phyloP scores from a whole-genome alignment of 2,113 vertebrate species.

The Ictidomys tridecemlineatus region DNA sequence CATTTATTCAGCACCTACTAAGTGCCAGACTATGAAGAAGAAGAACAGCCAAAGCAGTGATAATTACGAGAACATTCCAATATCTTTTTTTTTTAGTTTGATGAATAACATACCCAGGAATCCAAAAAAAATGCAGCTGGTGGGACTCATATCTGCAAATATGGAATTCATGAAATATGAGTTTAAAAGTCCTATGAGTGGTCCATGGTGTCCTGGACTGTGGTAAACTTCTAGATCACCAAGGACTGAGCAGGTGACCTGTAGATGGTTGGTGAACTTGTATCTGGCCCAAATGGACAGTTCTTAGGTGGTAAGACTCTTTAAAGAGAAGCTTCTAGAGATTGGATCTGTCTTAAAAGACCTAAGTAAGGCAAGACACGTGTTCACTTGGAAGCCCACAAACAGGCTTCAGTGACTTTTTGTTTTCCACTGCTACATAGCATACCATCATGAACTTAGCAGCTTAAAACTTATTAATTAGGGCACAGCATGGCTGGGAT shows the following conservation, averaged over 20 bases:
- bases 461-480: not conserved
- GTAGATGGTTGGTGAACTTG: not conserved
- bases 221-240: not conserved
- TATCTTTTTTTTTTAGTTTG: not conserved
- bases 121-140: not conserved
- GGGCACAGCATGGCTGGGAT: not conserved
- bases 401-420: not conserved
- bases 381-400: not conserved
- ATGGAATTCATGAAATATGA: not conserved
- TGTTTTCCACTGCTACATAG: not conserved
- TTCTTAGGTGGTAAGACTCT: not conserved
- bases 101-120: not conserved
- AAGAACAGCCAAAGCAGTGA: not conserved
- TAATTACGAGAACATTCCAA: not conserved
- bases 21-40: not conserved
- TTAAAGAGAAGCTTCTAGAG: conserved; percentile 9
- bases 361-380: not conserved
- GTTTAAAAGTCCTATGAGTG: not conserved
- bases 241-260: not conserved
- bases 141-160: not conserved
- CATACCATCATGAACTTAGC: not conserved
- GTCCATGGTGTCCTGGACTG: not conserved
- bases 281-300: not conserved
- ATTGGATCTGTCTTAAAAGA: not conserved
- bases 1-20: not conserved